These are phyloP conservation scores for Masticophis lateralis DNA, from an alignment of 2,797 vertebrate species.

Conservation along the genomic window DNA sequence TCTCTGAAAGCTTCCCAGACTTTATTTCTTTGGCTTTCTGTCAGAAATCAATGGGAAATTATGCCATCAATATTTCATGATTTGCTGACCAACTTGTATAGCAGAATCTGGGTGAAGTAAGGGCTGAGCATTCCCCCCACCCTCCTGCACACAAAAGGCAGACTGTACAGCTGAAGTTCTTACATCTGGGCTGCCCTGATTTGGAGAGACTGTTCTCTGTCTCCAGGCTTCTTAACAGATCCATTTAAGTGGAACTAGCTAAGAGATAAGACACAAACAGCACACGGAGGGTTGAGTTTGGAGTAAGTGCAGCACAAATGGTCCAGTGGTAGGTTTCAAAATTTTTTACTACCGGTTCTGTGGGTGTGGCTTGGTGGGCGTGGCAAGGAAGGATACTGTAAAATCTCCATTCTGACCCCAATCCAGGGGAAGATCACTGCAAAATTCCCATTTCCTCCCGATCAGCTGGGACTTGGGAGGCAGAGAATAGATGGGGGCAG, in stretches of 20 bases:
- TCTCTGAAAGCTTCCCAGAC: not conserved
- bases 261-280: not conserved
- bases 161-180: not conserved
- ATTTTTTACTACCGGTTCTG: too few relatives aligned
- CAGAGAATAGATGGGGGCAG: too few relatives aligned
- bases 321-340: not conserved
- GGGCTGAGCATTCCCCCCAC: not conserved
- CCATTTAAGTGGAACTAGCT: not conserved
- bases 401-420: too few relatives aligned
- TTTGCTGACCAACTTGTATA: not conserved
- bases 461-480: too few relatives aligned
- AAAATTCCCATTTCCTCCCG: too few relatives aligned
- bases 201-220: not conserved
- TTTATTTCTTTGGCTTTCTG: not conserved
- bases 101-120: not conserved
- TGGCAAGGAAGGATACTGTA: too few relatives aligned
- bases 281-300: not conserved
- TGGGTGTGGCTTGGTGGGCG: too few relatives aligned
- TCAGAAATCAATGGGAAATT: constrained; percentile 2
- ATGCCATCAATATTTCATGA: not conserved
- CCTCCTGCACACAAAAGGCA: not conserved
- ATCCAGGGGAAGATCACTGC: too few relatives aligned
- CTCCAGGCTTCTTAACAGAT: not conserved
- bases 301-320: not conserved
- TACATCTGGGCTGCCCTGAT: not conserved